A percentile compares a stretch with the other conserved stretches of the same genome.
These are phyloP conservation scores for Venustoraphidia nigricollis DNA, from an alignment of 2,888 invertebrate genomes.

Conservation along the genomic window DNA sequence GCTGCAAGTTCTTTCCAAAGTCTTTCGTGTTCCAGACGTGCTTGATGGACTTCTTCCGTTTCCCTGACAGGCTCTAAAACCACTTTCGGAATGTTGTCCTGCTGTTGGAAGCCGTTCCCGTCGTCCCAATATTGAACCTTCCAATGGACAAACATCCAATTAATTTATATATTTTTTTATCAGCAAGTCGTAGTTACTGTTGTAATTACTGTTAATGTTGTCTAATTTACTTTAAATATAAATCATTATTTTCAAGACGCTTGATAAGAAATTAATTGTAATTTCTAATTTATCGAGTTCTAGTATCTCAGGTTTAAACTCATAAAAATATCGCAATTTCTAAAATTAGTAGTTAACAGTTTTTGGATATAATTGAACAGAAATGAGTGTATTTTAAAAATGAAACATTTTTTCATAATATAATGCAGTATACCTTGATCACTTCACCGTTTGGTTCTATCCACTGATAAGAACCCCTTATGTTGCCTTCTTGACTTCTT, in stretches of 20 bases:
- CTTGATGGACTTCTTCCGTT: slow-evolving; percentile 51
- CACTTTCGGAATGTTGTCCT: slow-evolving; percentile 52
- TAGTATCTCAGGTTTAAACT: no score
- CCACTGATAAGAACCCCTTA: slow-evolving; percentile 58
- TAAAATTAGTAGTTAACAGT: no score
- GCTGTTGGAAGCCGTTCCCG: slow-evolving; percentile 61
- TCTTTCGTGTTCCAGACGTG: slow-evolving; percentile 49
- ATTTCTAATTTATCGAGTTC: no score
- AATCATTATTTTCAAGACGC: no score
- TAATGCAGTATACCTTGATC: slow-evolving; percentile 31
- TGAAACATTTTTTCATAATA: no score
- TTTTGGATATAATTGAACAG: no score
- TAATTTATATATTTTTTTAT: not conserved
- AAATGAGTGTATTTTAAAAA: no score
- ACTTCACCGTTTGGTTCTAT: slow-evolving; percentile 40
- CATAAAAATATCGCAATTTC: no score
- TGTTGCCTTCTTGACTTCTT: slow-evolving; percentile 46
- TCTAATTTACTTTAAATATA: no score
- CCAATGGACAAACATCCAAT: slow-evolving; percentile 5
- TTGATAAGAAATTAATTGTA: no score
- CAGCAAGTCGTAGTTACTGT: not conserved
- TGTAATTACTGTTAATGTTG: not conserved
- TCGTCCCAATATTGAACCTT: slow-evolving; percentile 61
- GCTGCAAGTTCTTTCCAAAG: slow-evolving; percentile 53
- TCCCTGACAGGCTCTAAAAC: slow-evolving; percentile 47